These are phyloP conservation scores for Patiria pectinifera DNA, from an alignment of 53 echinoderm and acorn worm species.

Conservation along the genomic window DNA sequence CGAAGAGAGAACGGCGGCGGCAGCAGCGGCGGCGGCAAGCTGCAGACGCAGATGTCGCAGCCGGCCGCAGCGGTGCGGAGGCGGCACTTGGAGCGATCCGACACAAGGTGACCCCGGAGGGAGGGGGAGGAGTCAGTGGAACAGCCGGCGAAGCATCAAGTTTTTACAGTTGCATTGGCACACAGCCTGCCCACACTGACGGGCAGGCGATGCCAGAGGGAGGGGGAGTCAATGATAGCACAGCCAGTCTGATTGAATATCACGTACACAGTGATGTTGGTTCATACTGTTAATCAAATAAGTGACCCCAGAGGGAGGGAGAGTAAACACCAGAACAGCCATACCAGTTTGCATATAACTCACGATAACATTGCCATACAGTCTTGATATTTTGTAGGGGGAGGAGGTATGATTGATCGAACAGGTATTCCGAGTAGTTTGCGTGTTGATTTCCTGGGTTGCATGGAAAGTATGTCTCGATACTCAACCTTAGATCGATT, in stretches of 20 bases:
- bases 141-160: neutral
- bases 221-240: too few relatives aligned
- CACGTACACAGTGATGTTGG: neutral
- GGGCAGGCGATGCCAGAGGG: too few relatives aligned
- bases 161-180: neutral
- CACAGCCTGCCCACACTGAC: neutral
- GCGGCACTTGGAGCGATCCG: conserved; percentile 18
- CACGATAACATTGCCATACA: neutral
- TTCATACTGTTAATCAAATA: too few relatives aligned
- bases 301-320: neutral
- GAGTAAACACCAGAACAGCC: too few relatives aligned
- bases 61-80: conserved; percentile 3
- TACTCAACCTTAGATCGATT: too few relatives aligned
- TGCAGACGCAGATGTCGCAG: conserved; percentile 45
- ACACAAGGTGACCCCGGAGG: conserved; percentile 77
- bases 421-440: neutral
- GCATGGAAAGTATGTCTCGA: too few relatives aligned
- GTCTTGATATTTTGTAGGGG: neutral
- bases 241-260: neutral
- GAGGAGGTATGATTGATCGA: neutral
- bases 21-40: conserved; percentile 29
- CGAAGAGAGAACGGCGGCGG: conserved; percentile 71
- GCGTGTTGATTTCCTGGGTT: too few relatives aligned
- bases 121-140: neutral
- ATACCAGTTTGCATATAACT: neutral